phyloP scores from a whole-genome alignment of 2,113 vertebrate species.

The Alouatta palliata region DNA sequence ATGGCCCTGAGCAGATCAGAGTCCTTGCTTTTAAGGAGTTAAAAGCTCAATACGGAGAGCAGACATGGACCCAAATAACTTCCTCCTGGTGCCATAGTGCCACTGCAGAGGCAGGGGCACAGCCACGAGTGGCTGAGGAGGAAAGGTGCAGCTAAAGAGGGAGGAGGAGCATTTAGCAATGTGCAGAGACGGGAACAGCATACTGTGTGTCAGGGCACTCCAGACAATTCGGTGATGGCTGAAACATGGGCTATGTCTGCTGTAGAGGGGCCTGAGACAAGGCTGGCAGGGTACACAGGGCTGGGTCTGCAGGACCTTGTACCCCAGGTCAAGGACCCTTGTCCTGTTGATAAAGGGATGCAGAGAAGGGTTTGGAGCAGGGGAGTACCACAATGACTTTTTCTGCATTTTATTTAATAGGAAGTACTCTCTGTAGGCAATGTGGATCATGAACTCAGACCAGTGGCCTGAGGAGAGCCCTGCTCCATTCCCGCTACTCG shows the following conservation, averaged over 20 bases:
- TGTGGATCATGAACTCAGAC: not conserved
- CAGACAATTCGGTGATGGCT: rapidly evolving
- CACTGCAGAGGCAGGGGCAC: not conserved
- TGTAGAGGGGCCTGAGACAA: not conserved
- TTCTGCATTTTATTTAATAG: not conserved
- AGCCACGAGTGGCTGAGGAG: rapidly evolving
- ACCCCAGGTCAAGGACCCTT: not conserved
- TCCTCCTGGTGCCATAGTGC: not conserved
- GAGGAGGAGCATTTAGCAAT: rapidly evolving
- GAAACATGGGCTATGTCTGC: not conserved
- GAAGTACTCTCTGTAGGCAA: not conserved
- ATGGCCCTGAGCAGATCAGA: not conserved
- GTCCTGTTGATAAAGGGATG: not conserved
- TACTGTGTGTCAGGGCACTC: rapidly evolving
- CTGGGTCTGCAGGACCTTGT: not conserved
- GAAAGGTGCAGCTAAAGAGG: rapidly evolving
- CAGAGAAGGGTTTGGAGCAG: not conserved
- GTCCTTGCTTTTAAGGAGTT: not conserved
- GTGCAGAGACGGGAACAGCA: no score
- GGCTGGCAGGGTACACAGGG: no score
- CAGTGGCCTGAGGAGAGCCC: not conserved
- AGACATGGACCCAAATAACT: not conserved
- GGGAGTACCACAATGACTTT: not conserved
- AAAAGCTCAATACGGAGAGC: not conserved
- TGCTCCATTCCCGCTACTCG: not conserved